These are phyloP conservation scores for Leptosomus discolor DNA, from an alignment of 2,113 vertebrate species.

Conservation along the genomic window DNA sequence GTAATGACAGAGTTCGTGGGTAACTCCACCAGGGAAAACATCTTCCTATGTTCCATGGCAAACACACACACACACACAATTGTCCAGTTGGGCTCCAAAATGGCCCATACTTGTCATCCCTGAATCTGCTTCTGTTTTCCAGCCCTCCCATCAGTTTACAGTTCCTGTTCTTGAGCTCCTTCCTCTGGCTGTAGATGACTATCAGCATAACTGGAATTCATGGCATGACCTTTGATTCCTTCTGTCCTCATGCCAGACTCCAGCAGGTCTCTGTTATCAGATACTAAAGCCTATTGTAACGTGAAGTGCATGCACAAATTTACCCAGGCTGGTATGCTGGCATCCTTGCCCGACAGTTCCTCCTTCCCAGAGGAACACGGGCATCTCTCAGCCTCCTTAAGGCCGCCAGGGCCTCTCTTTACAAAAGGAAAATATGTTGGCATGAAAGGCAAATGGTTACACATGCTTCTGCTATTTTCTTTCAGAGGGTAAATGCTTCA, in stretches of 20 bases:
- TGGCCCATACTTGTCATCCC: background rate
- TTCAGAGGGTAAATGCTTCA: background rate
- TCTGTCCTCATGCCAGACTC: conserved; percentile 64
- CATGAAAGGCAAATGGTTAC: background rate
- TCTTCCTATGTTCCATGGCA: background rate
- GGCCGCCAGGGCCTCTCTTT: conserved; percentile 51
- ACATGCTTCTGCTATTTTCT: conserved; percentile 39
- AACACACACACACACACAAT: rapidly evolving
- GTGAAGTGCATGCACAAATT: conserved; percentile 66
- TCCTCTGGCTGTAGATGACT: conserved; percentile 49
- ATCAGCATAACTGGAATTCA: conserved; percentile 71
- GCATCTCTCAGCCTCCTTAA: conserved; percentile 56
- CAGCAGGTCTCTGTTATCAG: conserved; percentile 63
- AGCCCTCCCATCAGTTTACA: background rate
- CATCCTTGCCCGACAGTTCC: conserved; percentile 52
- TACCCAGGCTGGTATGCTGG: conserved; percentile 40
- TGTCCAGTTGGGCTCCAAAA: background rate
- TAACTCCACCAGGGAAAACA: background rate
- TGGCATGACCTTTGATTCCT: conserved; percentile 61
- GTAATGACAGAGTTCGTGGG: background rate
- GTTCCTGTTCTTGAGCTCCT: conserved; percentile 42
- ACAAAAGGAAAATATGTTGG: conserved; percentile 57
- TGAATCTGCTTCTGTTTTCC: conserved; percentile 1
- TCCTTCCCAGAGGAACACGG: background rate
- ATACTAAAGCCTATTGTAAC: conserved; percentile 41